Percentiles rank a stretch among this genome's conserved stretches.
These are phyloP conservation scores for Homarus gammarus DNA, from an alignment of 2,888 invertebrate genomes.

Conservation along the genomic window DNA sequence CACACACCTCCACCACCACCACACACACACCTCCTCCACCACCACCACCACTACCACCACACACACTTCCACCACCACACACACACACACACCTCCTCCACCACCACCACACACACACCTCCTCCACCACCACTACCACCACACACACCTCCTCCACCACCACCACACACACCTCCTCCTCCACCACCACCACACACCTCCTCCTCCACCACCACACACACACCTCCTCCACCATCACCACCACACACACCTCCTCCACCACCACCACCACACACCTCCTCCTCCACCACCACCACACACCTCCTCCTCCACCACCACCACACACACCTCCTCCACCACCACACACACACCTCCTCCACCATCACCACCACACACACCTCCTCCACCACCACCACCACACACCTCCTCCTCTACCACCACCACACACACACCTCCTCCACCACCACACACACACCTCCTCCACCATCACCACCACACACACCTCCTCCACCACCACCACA, in stretches of 20 bases:
- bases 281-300: background rate
- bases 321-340: background rate
- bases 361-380: background rate
- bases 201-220: background rate
- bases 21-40: no score
- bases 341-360: background rate
- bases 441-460: no score
- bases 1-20: constrained; percentile 6
- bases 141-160: background rate
- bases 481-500: background rate
- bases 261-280: background rate
- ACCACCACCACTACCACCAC: background rate
- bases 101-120: background rate
- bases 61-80: background rate
- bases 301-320: background rate
- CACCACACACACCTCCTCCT: background rate
- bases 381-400: background rate
- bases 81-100: background rate
- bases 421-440: no score
- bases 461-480: background rate
- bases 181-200: background rate
- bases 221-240: background rate
- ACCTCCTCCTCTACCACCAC: background rate
- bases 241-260: background rate
- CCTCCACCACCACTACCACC: background rate